These are phyloP conservation scores for Sinodicranocentrus sp. DNA, from an alignment of 2,888 invertebrate genomes.

Conservation along the genomic window DNA sequence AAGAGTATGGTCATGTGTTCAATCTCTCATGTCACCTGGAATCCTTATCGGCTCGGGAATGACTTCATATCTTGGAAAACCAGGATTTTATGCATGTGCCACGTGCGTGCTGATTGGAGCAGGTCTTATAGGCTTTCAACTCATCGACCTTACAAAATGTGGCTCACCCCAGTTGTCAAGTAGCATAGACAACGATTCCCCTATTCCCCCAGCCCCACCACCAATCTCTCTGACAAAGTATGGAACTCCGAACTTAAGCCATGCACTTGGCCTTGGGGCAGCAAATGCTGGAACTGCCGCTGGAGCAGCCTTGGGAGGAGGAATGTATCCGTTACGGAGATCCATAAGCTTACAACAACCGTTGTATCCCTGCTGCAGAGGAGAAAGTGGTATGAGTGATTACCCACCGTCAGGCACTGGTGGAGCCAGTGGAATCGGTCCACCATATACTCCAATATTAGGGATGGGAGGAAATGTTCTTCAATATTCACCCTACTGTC, in stretches of 20 bases:
- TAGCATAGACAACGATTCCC: constrained; percentile 71
- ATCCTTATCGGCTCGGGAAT: constrained; percentile 71
- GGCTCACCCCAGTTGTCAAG: constrained; percentile 74
- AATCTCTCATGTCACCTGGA: constrained; percentile 74
- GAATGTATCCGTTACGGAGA: constrained; percentile 71
- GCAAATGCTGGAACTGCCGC: constrained; percentile 11
- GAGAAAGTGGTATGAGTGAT: constrained; percentile 29
- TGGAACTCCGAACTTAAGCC: constrained; percentile 49
- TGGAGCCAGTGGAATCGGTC: not conserved
- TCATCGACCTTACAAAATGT: constrained; percentile 74
- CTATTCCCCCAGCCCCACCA: constrained; percentile 74
- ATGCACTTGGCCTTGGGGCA: constrained; percentile 34
- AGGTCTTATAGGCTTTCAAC: constrained; percentile 74
- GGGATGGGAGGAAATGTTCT: constrained; percentile 43
- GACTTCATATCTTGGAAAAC: constrained; percentile 74
- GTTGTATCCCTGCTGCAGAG: constrained; percentile 70
- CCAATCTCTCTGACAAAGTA: constrained; percentile 71
- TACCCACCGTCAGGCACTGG: constrained; percentile 23
- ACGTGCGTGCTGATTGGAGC: constrained; percentile 75
- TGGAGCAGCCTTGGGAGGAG: not conserved
- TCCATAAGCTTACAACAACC: constrained; percentile 75
- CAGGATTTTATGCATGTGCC: constrained; percentile 75
- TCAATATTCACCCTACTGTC: constrained; percentile 70
- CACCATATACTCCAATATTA: constrained; percentile 47
- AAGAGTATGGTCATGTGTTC: constrained; percentile 74